phyloP scores from a whole-genome alignment of 2,888 invertebrate species.

The Melanophora roralis region DNA sequence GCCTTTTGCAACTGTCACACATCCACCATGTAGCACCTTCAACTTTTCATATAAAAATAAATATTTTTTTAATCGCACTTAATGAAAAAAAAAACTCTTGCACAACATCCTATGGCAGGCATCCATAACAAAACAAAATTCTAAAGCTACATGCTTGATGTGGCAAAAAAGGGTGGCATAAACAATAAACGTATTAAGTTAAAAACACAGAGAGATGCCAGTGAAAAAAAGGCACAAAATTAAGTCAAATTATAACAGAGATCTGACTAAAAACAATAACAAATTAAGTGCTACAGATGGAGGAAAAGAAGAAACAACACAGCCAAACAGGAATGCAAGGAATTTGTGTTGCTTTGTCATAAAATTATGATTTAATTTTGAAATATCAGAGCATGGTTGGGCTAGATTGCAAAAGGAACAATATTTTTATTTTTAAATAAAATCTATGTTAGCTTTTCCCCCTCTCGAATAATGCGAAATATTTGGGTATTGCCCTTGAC shows the following conservation, averaged over 20 bases:
- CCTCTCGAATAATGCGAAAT: too few relatives aligned
- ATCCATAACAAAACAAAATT: slow-evolving; percentile 35
- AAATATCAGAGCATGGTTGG: too few relatives aligned
- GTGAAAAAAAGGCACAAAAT: slow-evolving; percentile 13
- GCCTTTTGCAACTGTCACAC: slow-evolving; percentile 62
- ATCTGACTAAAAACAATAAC: slow-evolving; percentile 53
- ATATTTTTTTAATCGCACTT: slow-evolving; percentile 47
- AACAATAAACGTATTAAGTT: background rate
- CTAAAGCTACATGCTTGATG: slow-evolving; percentile 37
- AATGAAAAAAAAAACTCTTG: slow-evolving; percentile 11
- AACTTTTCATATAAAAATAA: slow-evolving; percentile 42
- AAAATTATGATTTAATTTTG: slow-evolving; percentile 13
- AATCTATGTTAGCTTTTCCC: too few relatives aligned
- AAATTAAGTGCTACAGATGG: slow-evolving; percentile 50
- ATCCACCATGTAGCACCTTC: slow-evolving; percentile 59
- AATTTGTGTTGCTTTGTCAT: slow-evolving; percentile 22
- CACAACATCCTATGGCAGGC: background rate
- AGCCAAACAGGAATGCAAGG: slow-evolving; percentile 37
- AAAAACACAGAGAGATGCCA: background rate
- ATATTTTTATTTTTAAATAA: too few relatives aligned
- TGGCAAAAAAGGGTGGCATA: slow-evolving; percentile 28
- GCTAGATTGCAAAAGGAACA: too few relatives aligned
- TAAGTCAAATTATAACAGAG: slow-evolving; percentile 57
- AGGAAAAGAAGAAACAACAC: background rate
- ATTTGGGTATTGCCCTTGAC: too few relatives aligned